Evolutionary conservation across 1,140 invertebrate genomes (phyloP).

Genomic region (Diachasmimorpha longicaudata): DNA sequence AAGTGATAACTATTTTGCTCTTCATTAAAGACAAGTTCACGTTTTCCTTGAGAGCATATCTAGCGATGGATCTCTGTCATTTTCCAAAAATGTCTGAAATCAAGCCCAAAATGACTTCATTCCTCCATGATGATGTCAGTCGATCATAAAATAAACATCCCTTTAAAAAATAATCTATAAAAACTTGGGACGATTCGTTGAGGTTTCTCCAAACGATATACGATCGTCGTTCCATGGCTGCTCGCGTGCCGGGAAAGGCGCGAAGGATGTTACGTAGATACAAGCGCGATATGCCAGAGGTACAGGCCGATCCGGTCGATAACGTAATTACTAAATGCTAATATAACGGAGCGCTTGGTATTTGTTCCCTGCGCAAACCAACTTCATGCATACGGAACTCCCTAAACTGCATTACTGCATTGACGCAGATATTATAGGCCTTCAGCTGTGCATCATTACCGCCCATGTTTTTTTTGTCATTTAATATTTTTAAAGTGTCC

Average conservation of each 20-base stretch:
- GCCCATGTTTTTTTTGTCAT: background rate
- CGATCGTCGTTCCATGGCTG: background rate
- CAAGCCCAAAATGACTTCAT: no score
- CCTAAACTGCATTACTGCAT: background rate
- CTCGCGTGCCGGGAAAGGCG: constrained; percentile 38
- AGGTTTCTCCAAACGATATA: background rate
- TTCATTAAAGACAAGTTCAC: no score
- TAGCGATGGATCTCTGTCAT: no score
- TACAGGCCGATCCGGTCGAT: constrained; percentile 52
- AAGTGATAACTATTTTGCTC: no score
- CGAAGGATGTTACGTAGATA: constrained; percentile 54
- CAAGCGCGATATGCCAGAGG: constrained; percentile 50
- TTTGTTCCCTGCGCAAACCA: constrained; percentile 38
- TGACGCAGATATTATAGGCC: background rate
- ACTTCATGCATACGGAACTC: background rate
- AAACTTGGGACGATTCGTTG: background rate
- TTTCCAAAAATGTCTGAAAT: no score
- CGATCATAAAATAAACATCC: no score
- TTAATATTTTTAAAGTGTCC: background rate
- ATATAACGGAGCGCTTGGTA: constrained; percentile 39
- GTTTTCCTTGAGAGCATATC: no score
- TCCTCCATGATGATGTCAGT: no score
- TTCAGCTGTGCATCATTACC: background rate
- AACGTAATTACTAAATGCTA: constrained; percentile 59
- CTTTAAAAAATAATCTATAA: background rate